These are phyloP conservation scores for Drosophila parvula DNA, from an alignment of 1,140 invertebrate genomes.

Conservation along the genomic window DNA sequence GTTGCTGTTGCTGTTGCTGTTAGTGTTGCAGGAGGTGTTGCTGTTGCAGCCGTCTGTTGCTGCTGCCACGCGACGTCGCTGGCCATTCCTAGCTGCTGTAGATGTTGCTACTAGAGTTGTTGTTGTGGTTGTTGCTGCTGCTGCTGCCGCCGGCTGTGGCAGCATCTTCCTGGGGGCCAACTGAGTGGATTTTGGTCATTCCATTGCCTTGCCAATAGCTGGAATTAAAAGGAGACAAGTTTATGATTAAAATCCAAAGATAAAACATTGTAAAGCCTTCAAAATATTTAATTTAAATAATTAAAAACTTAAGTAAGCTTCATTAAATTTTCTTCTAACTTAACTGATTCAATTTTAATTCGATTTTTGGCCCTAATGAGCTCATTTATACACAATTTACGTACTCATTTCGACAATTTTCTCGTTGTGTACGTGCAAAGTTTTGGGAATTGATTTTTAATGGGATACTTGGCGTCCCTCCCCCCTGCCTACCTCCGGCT, in stretches of 20 bases:
- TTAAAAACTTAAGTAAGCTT: no score
- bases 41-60: constrained; percentile 53
- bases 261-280: not conserved
- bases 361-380: not conserved
- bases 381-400: constrained; percentile 14
- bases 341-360: not conserved
- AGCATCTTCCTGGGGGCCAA: constrained; percentile 63
- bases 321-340: not conserved
- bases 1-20: constrained; percentile 36
- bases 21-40: constrained; percentile 24
- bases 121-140: constrained; percentile 25
- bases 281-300: not conserved
- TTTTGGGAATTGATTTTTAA: constrained; percentile 79
- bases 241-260: constrained; percentile 1
- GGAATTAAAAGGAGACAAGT: not conserved
- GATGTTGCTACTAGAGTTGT: constrained; percentile 33
- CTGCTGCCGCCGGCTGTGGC: constrained; percentile 60
- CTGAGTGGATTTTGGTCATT: constrained; percentile 57
- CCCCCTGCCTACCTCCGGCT: not conserved
- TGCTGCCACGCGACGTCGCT: constrained; percentile 75
- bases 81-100: constrained; percentile 52
- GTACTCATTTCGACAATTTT: constrained; percentile 8
- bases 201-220: constrained; percentile 51
- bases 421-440: constrained; percentile 63
- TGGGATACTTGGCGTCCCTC: constrained; percentile 55